Base-by-base conservation (phyloP, 1,140 invertebrate species). In the Drosophila lacertosa region DNA sequence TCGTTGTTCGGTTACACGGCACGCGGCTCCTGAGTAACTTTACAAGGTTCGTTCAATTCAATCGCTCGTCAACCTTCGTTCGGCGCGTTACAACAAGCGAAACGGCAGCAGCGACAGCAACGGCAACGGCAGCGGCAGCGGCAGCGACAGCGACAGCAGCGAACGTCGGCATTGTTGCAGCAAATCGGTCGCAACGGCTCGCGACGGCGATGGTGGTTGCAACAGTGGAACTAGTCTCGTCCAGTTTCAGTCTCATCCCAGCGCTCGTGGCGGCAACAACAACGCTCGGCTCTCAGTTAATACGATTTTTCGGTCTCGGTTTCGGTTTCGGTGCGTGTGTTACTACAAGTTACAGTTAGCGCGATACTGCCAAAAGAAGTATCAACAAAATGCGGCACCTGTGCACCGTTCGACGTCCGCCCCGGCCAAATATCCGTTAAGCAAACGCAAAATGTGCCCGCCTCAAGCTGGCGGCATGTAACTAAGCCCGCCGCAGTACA, bases 21-120 rank as follows among this genome's bases (percentile, higher is more conserved):
- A 42, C 16, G 35, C 33, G 40, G 71, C 74, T 81, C 58, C 45
- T 66, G 33, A 74, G 74, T 57, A 70, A 62, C 37, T 58, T 77
- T 77, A 86, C 77, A 81, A 59, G 60, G 39, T 50, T 86, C 69
- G 65, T 76, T 73, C 57, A 62, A 71, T 70, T 86, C 82, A 86
- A 81, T 88, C 66, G 77, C 64, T 88, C 77, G 64, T 77, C 74
- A 76, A 86, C 77, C 77, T 81, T 77, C 82, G 82, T 88, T 67
- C 74, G 50, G 73, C 65, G 57, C 77, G 81, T 86, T 84, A 80
- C 81, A 84, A 79, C 51, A 79, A 57, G 59, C 62, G 48, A 60
- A 66, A 69, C 16, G 22, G 29, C 57, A 65, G 29, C 57, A 70
- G 62, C 33, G n/a, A 13, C 39, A 57, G 33, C 55, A 33, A 29